Percentiles rank a stretch among this genome's conserved stretches.
Conservation (phyloP, 1,140 invertebrate species). For the Drosophila chauvacae region DNA sequence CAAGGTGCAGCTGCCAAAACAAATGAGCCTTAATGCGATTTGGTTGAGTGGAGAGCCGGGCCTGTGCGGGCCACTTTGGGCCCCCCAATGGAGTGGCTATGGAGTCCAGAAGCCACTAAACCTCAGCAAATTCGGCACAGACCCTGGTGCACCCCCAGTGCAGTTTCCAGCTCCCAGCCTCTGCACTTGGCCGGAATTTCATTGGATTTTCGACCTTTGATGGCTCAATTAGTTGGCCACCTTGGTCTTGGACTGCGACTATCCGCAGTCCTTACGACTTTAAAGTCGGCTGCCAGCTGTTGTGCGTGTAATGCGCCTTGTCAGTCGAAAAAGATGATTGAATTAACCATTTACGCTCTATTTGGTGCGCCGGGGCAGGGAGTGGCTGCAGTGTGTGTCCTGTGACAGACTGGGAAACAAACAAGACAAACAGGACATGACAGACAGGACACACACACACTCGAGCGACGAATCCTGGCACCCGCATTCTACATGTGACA, state of each 20-base stretch:
- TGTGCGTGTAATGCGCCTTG: constrained; percentile 57
- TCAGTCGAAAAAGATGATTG: constrained; percentile 63
- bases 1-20: constrained; percentile 79
- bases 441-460: constrained; percentile 37
- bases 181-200: constrained; percentile 12
- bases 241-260: not conserved
- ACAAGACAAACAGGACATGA: constrained; percentile 50
- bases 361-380: constrained; percentile 29
- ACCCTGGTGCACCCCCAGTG: constrained; percentile 4
- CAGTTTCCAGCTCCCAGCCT: constrained; percentile 3
- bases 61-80: not conserved
- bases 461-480: constrained; percentile 41
- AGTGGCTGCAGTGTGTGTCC: not conserved
- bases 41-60: constrained; percentile 65
- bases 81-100: constrained; percentile 32
- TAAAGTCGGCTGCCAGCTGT: constrained; percentile 24
- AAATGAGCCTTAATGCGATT: constrained; percentile 83
- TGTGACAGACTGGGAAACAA: constrained; percentile 25
- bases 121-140: constrained; percentile 64
- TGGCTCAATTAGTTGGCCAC: constrained; percentile 36
- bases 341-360: constrained; percentile 77
- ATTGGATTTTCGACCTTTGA: constrained; percentile 26
- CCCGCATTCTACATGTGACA: constrained; percentile 70
- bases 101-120: constrained; percentile 63
- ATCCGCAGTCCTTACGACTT: not conserved